phyloP scores from a whole-genome alignment of 2,888 invertebrate species.

The Papilio gigon region DNA sequence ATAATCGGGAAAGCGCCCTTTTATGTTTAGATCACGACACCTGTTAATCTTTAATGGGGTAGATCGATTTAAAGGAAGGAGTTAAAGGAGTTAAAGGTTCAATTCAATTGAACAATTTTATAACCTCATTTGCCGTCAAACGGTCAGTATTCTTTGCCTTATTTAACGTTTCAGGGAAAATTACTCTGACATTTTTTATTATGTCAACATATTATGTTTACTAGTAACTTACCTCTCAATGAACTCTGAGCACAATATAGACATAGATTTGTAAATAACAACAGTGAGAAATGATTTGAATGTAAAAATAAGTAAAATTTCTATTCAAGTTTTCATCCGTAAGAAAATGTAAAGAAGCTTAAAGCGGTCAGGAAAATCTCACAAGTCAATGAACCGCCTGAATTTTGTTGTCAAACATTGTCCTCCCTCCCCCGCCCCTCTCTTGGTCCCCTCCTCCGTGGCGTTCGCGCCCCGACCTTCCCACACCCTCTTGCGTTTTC shows the following conservation, averaged over 20 bases:
- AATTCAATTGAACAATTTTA: neutral
- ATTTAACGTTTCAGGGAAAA: too few relatives aligned
- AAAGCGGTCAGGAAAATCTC: constrained; percentile 18
- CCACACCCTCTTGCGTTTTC: constrained; percentile 20
- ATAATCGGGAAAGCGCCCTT: constrained; percentile 8
- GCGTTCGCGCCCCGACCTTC: neutral
- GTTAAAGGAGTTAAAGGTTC: neutral
- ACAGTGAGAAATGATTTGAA: neutral
- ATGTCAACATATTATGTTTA: too few relatives aligned
- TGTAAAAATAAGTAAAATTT: constrained; percentile 7
- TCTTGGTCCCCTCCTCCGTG: neutral
- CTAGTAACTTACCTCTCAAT: too few relatives aligned
- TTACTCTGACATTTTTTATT: too few relatives aligned
- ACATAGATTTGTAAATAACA: too few relatives aligned
- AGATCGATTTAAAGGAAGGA: neutral
- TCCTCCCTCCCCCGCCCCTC: neutral
- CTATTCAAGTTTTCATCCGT: neutral
- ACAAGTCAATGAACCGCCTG: constrained; percentile 38
- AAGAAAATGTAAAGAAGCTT: constrained; percentile 17
- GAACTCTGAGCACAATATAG: too few relatives aligned
- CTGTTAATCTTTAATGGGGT: constrained; percentile 13
- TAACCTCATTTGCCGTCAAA: too few relatives aligned
- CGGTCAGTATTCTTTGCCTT: too few relatives aligned
- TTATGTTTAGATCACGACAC: constrained; percentile 18
- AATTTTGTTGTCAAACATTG: constrained; percentile 41